phyloP scores from a whole-genome alignment of 2,888 invertebrate species.

The Eupithecia dodoneata region DNA sequence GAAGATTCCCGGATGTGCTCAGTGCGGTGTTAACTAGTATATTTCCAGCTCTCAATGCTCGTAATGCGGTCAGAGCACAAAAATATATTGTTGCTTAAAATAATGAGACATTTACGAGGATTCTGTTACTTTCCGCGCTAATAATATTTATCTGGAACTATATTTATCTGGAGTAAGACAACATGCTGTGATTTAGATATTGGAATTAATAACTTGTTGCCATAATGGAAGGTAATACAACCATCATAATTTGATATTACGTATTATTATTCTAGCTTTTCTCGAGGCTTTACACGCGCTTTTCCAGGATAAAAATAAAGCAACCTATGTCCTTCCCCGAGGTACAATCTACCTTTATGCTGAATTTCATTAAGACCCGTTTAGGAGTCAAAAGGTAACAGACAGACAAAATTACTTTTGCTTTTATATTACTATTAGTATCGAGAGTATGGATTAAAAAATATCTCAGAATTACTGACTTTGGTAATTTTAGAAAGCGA shows the following conservation, averaged over 20 bases:
- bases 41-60: constrained; percentile 48
- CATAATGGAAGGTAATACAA: neutral
- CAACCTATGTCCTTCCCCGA: neutral
- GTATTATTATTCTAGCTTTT: neutral
- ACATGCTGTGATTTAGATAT: neutral
- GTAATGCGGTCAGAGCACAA: constrained; percentile 60
- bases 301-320: neutral
- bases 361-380: neutral
- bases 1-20: constrained; percentile 24
- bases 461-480: neutral
- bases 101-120: constrained; percentile 51
- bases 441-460: neutral
- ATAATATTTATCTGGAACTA: constrained; percentile 24
- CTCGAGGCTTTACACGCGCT: neutral
- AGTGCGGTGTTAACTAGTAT: neutral
- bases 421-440: neutral
- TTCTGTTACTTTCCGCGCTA: constrained; percentile 48
- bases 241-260: neutral
- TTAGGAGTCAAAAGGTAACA: neutral
- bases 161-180: neutral
- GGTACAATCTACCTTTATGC: neutral
- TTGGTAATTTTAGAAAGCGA: neutral
- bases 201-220: neutral
- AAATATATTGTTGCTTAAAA: constrained; percentile 59
- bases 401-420: neutral